These are phyloP conservation scores for Brachyptera risi DNA, from an alignment of 2,888 invertebrate genomes.

Conservation along the genomic window DNA sequence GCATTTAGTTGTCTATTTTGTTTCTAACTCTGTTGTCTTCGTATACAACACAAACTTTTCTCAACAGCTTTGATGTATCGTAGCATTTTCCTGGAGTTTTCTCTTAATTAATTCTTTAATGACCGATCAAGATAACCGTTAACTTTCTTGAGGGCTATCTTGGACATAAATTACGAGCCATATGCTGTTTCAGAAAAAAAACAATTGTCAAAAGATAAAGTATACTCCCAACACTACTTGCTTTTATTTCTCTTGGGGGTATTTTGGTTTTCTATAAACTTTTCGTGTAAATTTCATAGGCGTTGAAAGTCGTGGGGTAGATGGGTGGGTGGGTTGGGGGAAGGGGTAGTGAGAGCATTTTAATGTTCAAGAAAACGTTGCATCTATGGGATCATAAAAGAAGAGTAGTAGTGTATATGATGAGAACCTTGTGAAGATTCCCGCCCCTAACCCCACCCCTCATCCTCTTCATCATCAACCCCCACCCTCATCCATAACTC, in stretches of 20 bases:
- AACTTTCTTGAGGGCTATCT: too few relatives aligned
- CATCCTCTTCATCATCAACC: neutral
- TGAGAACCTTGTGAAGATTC: neutral
- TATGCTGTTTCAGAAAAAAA: too few relatives aligned
- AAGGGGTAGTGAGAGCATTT: neutral
- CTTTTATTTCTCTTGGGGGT: slow-evolving; percentile 5
- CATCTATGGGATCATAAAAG: neutral
- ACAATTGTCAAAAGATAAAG: slow-evolving; percentile 5
- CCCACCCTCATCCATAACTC: too few relatives aligned
- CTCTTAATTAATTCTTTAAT: too few relatives aligned
- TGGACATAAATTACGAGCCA: too few relatives aligned
- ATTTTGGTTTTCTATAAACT: slow-evolving; percentile 14
- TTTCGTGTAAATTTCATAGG: slow-evolving; percentile 14
- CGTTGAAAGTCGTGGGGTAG: slow-evolving; percentile 11
- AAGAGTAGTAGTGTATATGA: too few relatives aligned
- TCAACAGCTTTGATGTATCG: too few relatives aligned
- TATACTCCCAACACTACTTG: neutral
- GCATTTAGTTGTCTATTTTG: too few relatives aligned
- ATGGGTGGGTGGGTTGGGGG: neutral
- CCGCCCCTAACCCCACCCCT: neutral
- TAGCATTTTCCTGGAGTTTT: too few relatives aligned
- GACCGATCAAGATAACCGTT: too few relatives aligned
- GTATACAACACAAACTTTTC: too few relatives aligned
- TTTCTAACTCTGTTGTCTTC: too few relatives aligned
- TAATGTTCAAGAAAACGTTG: neutral